A percentile compares a stretch with the other conserved stretches of the same genome.
These are phyloP conservation scores for Takifugu rubripes DNA, from an alignment of 2,797 vertebrate species.

Conservation along the genomic window DNA sequence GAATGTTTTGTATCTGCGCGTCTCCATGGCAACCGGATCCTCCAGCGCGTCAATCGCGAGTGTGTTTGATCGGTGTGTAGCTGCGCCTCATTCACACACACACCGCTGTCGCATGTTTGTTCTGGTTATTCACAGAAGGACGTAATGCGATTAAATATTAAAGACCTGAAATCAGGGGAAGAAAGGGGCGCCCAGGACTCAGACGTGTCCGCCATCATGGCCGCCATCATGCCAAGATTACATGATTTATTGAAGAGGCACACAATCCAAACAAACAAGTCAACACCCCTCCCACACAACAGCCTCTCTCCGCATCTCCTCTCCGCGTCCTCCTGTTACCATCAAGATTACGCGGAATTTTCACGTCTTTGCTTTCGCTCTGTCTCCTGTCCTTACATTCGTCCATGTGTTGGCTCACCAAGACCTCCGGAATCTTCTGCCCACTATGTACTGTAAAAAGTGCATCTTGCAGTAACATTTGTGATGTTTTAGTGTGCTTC, in stretches of 20 bases:
- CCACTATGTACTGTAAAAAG: conserved; percentile 18
- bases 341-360: conserved; percentile 25
- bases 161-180: not conserved
- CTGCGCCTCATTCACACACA: conserved; percentile 37
- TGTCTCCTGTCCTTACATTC: no score
- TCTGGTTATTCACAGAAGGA: conserved; percentile 11
- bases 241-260: conserved; percentile 65
- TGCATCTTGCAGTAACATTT: conserved; percentile 19
- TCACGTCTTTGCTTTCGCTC: not conserved
- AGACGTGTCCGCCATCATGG: conserved; percentile 43
- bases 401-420: not conserved
- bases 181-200: conserved; percentile 32
- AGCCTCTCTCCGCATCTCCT: conserved; percentile 63
- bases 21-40: conserved; percentile 67
- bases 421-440: conserved; percentile 12
- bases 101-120: conserved; percentile 12
- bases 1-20: conserved; percentile 59
- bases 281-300: conserved; percentile 80
- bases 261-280: conserved; percentile 77
- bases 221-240: conserved; percentile 47
- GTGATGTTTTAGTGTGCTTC: conserved; percentile 40
- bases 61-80: conserved; percentile 43
- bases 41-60: conserved; percentile 57
- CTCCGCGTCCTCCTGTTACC: conserved; percentile 56
- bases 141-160: not conserved